phyloP scores from a whole-genome alignment of 2,888 invertebrate genomes.

The Drosophila flavopinicola region DNA sequence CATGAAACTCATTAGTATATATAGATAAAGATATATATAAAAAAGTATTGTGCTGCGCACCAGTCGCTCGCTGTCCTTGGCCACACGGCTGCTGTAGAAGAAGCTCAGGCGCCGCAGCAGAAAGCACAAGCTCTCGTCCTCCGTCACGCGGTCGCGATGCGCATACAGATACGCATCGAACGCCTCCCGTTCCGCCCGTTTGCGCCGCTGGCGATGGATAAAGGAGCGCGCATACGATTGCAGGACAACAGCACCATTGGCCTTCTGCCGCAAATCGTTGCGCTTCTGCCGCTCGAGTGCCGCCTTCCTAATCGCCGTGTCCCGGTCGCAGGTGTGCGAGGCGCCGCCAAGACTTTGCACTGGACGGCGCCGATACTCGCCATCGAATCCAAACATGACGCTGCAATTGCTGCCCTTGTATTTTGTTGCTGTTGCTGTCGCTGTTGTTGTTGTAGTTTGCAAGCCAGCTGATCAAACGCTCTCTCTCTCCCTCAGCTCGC shows the following conservation, averaged over 20 bases:
- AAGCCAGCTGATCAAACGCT: constrained; percentile 46
- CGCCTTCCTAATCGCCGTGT: constrained; percentile 89
- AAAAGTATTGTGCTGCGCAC: constrained; percentile 82
- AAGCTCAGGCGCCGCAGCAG: constrained; percentile 90
- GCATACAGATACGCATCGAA: constrained; percentile 87
- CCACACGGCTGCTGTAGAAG: constrained; percentile 87
- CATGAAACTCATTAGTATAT: not conserved
- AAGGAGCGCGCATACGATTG: constrained; percentile 93
- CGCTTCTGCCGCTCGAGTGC: constrained; percentile 94
- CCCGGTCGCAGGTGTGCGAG: constrained; percentile 89
- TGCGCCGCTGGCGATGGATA: constrained; percentile 88
- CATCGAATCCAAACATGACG: constrained; percentile 92
- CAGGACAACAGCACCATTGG: constrained; percentile 91
- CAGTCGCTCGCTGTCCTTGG: constrained; percentile 88
- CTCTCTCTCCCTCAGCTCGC: constrained; percentile 34
- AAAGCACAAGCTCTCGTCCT: constrained; percentile 84
- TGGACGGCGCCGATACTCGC: constrained; percentile 93
- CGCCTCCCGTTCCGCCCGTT: constrained; percentile 87
- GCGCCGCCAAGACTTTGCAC: constrained; percentile 95
- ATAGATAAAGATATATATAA: not conserved
- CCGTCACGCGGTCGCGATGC: constrained; percentile 85
- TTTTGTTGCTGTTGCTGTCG: constrained; percentile 8
- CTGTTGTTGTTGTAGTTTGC: constrained; percentile 41
- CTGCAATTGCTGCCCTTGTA: constrained; percentile 53
- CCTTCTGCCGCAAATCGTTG: constrained; percentile 91